Conservation (phyloP, 2,888 invertebrate genomes). For the Notodonta ziczac region DNA sequence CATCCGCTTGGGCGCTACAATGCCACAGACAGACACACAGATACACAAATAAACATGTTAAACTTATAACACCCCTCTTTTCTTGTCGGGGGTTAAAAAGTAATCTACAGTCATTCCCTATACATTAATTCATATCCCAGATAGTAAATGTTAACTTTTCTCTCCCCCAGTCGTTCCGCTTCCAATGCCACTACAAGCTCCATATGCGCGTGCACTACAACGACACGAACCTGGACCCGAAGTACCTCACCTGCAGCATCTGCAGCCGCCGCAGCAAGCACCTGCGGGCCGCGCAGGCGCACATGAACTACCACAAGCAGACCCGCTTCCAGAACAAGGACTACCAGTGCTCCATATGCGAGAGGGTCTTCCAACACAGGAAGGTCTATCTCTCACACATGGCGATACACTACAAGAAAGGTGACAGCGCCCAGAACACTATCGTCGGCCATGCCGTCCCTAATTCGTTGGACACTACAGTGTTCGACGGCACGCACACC, state of each 20-base stretch:
- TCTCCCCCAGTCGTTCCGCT: constrained; percentile 69
- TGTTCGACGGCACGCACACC: constrained; percentile 63
- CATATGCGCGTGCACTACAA: constrained; percentile 77
- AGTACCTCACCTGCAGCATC: constrained; percentile 69
- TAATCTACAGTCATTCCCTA: too few relatives aligned
- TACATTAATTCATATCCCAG: too few relatives aligned
- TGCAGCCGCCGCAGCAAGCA: constrained; percentile 77
- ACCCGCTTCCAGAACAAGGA: constrained; percentile 77
- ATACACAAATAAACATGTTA: too few relatives aligned
- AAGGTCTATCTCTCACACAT: constrained; percentile 78
- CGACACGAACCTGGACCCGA: constrained; percentile 71
- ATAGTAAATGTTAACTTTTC: constrained; percentile 4
- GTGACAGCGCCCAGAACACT: constrained; percentile 70
- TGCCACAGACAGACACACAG: too few relatives aligned
- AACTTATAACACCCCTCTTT: too few relatives aligned
- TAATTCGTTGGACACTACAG: constrained; percentile 41
- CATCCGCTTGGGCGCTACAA: too few relatives aligned
- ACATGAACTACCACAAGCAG: constrained; percentile 79
- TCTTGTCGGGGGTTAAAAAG: too few relatives aligned
- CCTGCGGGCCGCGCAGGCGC: constrained; percentile 75
- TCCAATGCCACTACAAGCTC: constrained; percentile 73
- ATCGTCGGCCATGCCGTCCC: constrained; percentile 58
- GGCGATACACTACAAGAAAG: constrained; percentile 77
- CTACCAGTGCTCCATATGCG: constrained; percentile 80
- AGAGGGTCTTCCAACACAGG: constrained; percentile 71